Conservation (phyloP, 2,797 vertebrate genomes). For the Channa striata region DNA sequence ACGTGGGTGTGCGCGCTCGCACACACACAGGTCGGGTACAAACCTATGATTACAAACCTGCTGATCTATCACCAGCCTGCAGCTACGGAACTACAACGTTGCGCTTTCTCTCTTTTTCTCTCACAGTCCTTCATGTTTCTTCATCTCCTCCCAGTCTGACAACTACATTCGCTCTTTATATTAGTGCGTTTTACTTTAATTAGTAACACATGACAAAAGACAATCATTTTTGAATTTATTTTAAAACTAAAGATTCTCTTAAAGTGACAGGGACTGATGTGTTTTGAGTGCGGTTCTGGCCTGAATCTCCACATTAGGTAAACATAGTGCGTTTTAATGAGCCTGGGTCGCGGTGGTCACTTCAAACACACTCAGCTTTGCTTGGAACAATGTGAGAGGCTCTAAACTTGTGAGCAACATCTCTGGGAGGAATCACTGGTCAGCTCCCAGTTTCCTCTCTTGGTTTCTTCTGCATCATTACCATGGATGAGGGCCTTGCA, state of each 20-base stretch:
- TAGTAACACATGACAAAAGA: rapidly evolving
- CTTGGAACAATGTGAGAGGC: slow-evolving; percentile 69
- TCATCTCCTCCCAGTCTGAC: background rate
- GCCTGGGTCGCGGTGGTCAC: slow-evolving; percentile 69
- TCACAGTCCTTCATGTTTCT: background rate
- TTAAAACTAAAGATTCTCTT: slow-evolving; percentile 13
- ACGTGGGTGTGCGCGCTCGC: slow-evolving; percentile 9
- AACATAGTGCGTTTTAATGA: slow-evolving; percentile 80
- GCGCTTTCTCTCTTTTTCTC: slow-evolving; percentile 48
- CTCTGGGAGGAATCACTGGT: slow-evolving; percentile 72
- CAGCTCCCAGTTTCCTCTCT: slow-evolving; percentile 76
- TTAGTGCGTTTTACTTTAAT: background rate
- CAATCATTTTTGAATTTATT: slow-evolving; percentile 7
- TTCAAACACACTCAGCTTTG: slow-evolving; percentile 76
- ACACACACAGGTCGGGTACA: slow-evolving; percentile 24
- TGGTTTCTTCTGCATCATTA: slow-evolving; percentile 71
- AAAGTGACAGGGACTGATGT: slow-evolving; percentile 30
- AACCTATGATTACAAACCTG: slow-evolving; percentile 78
- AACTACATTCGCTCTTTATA: background rate
- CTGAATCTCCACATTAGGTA: slow-evolving; percentile 62
- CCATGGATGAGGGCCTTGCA: slow-evolving; percentile 79
- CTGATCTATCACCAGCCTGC: slow-evolving; percentile 70
- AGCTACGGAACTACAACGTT: slow-evolving; percentile 37
- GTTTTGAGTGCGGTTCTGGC: slow-evolving; percentile 55
- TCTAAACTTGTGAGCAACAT: slow-evolving; percentile 76